phyloP scores from a whole-genome alignment of 1,140 invertebrate genomes.

The Temnothorax curvispinosus region DNA sequence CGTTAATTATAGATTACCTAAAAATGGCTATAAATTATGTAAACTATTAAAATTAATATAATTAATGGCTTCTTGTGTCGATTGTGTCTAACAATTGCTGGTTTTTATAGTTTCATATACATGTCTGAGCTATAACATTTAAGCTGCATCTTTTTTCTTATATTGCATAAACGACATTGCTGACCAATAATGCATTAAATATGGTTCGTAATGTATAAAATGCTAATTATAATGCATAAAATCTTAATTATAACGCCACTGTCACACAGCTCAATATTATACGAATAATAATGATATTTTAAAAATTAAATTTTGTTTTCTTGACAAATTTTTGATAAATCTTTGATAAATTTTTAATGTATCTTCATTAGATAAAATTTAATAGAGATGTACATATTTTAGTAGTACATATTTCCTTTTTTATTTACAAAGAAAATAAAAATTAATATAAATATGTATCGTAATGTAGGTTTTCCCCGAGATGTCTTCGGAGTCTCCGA shows the following conservation, averaged over 20 bases:
- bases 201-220: no score
- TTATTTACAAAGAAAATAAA: not conserved
- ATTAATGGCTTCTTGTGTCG: no score
- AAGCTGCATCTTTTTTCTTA: no score
- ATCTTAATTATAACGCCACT: not conserved
- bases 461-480: not conserved
- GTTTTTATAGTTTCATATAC: no score
- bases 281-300: not conserved
- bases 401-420: not conserved
- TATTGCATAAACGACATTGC: no score
- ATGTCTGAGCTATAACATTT: no score
- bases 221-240: not conserved
- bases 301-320: not conserved
- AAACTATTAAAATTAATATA: no score
- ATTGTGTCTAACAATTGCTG: no score
- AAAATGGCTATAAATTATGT: no score
- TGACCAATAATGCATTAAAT: no score
- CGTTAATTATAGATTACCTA: no score
- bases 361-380: not conserved
- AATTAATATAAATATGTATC: not conserved
- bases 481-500: rapidly evolving
- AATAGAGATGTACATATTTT: not conserved
- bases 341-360: not conserved
- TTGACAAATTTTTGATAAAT: not conserved
- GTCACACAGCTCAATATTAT: not conserved